Evolutionary conservation across 1,140 invertebrate genomes (phyloP).

Genomic region (Dendrolimus kikuchii): DNA sequence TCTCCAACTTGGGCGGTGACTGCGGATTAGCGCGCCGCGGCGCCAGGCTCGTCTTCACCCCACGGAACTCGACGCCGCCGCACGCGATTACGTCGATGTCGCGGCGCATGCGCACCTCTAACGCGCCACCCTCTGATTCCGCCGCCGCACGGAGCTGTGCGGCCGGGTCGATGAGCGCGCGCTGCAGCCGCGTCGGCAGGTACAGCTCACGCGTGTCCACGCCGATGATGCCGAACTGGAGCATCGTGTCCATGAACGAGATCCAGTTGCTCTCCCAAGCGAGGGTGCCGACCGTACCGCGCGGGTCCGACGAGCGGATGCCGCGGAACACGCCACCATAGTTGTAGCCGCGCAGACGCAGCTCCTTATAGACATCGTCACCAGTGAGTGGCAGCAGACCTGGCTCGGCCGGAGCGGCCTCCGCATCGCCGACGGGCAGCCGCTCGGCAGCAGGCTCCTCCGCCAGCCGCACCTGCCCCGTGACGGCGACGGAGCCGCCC

Average conservation of each 20-base stretch:
- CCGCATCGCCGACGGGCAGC: conserved; percentile 75
- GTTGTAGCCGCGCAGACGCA: conserved; percentile 94
- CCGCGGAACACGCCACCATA: conserved; percentile 92
- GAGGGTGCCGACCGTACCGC: conserved; percentile 77
- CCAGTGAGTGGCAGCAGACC: conserved; percentile 76
- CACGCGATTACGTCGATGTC: conserved; percentile 84
- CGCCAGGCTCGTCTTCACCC: conserved; percentile 91
- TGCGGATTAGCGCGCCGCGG: conserved; percentile 85
- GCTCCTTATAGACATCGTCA: conserved; percentile 94
- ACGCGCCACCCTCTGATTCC: conserved; percentile 51
- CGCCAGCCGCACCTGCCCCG: conserved; percentile 81
- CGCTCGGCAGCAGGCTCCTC: conserved; percentile 53
- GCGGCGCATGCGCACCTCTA: conserved; percentile 83
- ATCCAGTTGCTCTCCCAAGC: conserved; percentile 94
- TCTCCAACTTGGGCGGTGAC: conserved; percentile 84
- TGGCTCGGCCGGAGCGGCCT: conserved; percentile 30
- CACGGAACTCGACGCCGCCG: conserved; percentile 91
- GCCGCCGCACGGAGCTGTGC: conserved; percentile 74
- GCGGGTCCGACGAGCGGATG: conserved; percentile 78
- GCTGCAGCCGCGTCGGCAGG: conserved; percentile 91
- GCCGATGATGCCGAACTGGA: conserved; percentile 91
- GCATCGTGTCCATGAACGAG: conserved; percentile 94
- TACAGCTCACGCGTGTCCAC: conserved; percentile 83
- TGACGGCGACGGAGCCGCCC: conserved; percentile 85
- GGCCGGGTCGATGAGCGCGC: conserved; percentile 85